Evolutionary conservation across 23 tunicate species (phyloP).

Genomic region (Pegea sp.): DNA sequence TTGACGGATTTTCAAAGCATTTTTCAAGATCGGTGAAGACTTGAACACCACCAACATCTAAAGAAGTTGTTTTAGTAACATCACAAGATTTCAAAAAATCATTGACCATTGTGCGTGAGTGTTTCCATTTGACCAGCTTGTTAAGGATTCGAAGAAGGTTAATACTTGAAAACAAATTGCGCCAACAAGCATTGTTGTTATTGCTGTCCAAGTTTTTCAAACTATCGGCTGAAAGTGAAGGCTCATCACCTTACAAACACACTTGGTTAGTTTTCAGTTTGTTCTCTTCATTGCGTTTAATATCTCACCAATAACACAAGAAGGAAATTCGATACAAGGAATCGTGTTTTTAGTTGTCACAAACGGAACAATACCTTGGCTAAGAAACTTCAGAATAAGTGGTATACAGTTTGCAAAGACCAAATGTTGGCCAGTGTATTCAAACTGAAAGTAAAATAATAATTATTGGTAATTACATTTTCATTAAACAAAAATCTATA

Average conservation of each 20-base stretch:
- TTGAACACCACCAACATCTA: constrained; percentile 97
- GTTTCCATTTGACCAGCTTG: constrained; percentile 91
- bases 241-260: constrained; percentile 11
- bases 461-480: background rate
- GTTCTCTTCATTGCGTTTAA: background rate
- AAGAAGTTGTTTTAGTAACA: background rate
- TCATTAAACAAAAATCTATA: background rate
- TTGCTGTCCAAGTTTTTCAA: constrained; percentile 38
- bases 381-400: constrained; percentile 72
- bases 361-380: constrained; percentile 79
- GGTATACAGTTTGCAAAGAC: constrained; percentile 97
- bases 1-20: constrained; percentile 78
- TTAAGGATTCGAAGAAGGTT: constrained; percentile 69
- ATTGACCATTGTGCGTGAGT: constrained; percentile 76
- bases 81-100: background rate
- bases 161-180: constrained; percentile 82
- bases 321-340: constrained; percentile 72
- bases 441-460: constrained; percentile 26
- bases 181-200: constrained; percentile 40
- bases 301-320: constrained; percentile 57
- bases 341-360: constrained; percentile 83
- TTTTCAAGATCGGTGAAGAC: constrained; percentile 82
- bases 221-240: constrained; percentile 55
- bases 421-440: constrained; percentile 83
- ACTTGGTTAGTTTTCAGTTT: no score